Evolutionary conservation across 1,140 invertebrate genomes (phyloP), one percentile per base, ranked within the genome.

Genomic region (Tetramorium alpestre): DNA sequence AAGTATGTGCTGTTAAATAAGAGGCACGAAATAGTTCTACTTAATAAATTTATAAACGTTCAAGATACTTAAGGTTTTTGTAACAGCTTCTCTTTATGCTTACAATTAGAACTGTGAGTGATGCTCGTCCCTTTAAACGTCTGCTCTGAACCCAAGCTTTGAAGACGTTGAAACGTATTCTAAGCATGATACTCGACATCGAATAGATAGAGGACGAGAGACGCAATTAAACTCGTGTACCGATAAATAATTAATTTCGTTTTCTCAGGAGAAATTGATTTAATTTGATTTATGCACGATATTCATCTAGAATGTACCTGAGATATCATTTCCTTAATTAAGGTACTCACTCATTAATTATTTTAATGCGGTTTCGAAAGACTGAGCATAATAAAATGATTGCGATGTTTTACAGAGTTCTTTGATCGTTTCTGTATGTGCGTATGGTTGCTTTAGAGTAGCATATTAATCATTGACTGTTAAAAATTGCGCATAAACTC

Each of bases 291-390:
- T 77, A 77, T 33, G 13, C 3, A 25, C 3, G 49, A 38, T 54
- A 38, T 54, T 62, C 56, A 33, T 56, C 10, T 58, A 11, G 18
- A 41, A 8, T 75, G 11, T 41, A 75, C 18, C 11, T 16, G 18
- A 41, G 51, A 41, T 22, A 75, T 33, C 72, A 13, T 49, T 70
- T 70, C 13, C 67, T 72, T 72, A 77, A 77, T 77, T 77, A 77
- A 77, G 10, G 25, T 5, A 77, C 16, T 77, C 22, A 44, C 62
- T 47, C 56, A 77, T 77, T 62, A 77, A 58, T 77, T 25, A 77
- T 33, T 47, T 58, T 41, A 77, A 62, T 62, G 13, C 7, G 7
- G 10, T 77, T 77, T 16, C 8, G 22, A 25, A 62, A 47, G 18
- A 44, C 41, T 78, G 56, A 44, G 41, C 41, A 62, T 58, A 47